Evolutionary conservation across 2,797 vertebrate species (phyloP), one percentile per base, ranked within the genome.

Genomic region (Eptatretus atami): DNA sequence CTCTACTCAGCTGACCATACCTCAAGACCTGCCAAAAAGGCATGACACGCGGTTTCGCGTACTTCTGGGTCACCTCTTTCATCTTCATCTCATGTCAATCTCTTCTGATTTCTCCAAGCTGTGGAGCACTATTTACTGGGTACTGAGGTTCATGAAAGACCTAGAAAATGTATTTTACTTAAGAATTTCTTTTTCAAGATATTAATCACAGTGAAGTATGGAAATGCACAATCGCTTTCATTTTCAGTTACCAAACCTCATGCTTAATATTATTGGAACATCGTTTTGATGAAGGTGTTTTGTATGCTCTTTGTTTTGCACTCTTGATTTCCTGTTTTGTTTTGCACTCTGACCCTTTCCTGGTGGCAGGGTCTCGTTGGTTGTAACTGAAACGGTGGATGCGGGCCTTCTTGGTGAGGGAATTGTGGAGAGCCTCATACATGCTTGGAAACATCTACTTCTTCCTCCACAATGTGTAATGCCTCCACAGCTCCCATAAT

Each of bases 331-430:
- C 65, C 15, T 65, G 52, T 67, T 15, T 65, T 12, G 12, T 63
- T 15, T 64, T 60, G 3, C 19, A 15, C 19, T 60, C 19, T 15
- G 24, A 8, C 25, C 13, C n/a, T 54, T 64, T 64, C 52, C 63
- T 66, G 68, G 71, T 67, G 68, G 53, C 69, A 98, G 88, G 72
- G 86, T 96, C 15, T 95, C 87, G 2, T 73, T 98, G 74, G 86
- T 96, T 72, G 83, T 98, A 75, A 98, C 92, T n/a, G 92, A 98
- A 78, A 98, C 92, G 6, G 84, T 95, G 13, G 92, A 98, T 74
- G 86, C 90, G 63, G 92, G 87, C 64, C 77, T 98, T 69, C 93
- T 98, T 76, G 92, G 92, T 68, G 92, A 98, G 72, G 86, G 92
- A 66, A 93, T 96, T 72, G 80, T 95, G 68, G 92, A 95, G 73